phyloP scores from a whole-genome alignment of 2,888 invertebrate genomes.

The Ochropleura leucogaster region DNA sequence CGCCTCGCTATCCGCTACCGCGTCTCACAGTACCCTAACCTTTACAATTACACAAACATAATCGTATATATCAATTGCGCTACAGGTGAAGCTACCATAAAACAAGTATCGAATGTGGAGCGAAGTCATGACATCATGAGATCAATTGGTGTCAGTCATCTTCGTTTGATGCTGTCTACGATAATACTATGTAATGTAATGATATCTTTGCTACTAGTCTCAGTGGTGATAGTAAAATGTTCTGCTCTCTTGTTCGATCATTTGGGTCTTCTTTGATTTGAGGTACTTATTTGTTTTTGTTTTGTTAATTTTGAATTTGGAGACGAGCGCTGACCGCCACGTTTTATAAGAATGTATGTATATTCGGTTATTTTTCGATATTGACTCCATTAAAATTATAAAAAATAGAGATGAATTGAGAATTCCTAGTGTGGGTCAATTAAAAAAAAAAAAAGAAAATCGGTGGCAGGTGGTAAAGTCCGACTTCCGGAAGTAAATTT shows the following conservation, averaged over 20 bases:
- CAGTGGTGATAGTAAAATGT: not conserved
- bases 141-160: constrained; percentile 36
- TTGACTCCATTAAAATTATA: too few relatives aligned
- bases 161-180: constrained; percentile 2
- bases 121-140: constrained; percentile 40
- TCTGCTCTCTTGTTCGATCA: not conserved
- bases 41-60: constrained; percentile 51
- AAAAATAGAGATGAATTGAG: too few relatives aligned
- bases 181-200: not conserved
- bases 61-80: constrained; percentile 20
- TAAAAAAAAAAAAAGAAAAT: too few relatives aligned
- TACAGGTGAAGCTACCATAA: constrained; percentile 28
- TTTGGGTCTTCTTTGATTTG: not conserved
- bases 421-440: too few relatives aligned
- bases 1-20: constrained; percentile 34
- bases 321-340: too few relatives aligned
- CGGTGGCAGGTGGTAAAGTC: too few relatives aligned
- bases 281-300: not conserved
- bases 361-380: too few relatives aligned
- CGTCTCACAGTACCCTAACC: constrained; percentile 20
- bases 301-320: not conserved
- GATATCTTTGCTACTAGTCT: not conserved
- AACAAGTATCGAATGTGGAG: constrained; percentile 48
- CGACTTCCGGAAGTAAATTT: too few relatives aligned
- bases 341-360: too few relatives aligned